phyloP scores from a whole-genome alignment of 2,888 invertebrate genomes.

The Lobophora halterata region DNA sequence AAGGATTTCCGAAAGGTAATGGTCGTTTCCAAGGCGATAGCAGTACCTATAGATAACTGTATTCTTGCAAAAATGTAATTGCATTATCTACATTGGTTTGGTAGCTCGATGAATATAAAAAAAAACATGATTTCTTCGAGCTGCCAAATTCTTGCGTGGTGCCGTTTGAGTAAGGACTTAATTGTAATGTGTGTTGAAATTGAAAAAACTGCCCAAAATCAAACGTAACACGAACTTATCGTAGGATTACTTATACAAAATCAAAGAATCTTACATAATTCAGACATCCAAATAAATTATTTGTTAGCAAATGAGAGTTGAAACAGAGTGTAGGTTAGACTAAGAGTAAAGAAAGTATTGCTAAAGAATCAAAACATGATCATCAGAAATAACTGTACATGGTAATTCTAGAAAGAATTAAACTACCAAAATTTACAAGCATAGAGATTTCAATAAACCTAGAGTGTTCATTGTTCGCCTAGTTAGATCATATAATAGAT shows the following conservation, averaged over 20 bases:
- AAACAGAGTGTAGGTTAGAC: constrained; percentile 62
- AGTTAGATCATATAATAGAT: constrained; percentile 38
- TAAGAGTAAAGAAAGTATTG: constrained; percentile 32
- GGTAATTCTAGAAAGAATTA: constrained; percentile 47
- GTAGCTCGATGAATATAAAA: constrained; percentile 41
- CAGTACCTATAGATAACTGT: constrained; percentile 43
- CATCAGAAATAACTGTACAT: constrained; percentile 45
- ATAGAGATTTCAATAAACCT: constrained; percentile 45
- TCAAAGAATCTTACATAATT: constrained; percentile 65
- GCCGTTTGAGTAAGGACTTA: constrained; percentile 45
- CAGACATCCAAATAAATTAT: constrained; percentile 67
- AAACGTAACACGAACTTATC: constrained; percentile 42
- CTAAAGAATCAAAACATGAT: constrained; percentile 28
- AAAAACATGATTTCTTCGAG: constrained; percentile 42
- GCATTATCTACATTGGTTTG: constrained; percentile 55
- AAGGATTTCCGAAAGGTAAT: constrained; percentile 28
- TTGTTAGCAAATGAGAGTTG: constrained; percentile 67
- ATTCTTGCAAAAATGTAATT: constrained; percentile 49
- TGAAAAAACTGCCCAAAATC: constrained; percentile 36
- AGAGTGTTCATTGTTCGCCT: constrained; percentile 33
- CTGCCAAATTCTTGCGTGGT: constrained; percentile 45
- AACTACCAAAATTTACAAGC: constrained; percentile 63
- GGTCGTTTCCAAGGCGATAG: constrained; percentile 44
- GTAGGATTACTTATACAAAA: constrained; percentile 44
- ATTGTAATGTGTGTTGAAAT: constrained; percentile 21